Percentiles rank a stretch among this genome's conserved stretches.
Evolutionary conservation across 2,888 invertebrate genomes (phyloP).

Genomic region (Plagodis dolabraria): DNA sequence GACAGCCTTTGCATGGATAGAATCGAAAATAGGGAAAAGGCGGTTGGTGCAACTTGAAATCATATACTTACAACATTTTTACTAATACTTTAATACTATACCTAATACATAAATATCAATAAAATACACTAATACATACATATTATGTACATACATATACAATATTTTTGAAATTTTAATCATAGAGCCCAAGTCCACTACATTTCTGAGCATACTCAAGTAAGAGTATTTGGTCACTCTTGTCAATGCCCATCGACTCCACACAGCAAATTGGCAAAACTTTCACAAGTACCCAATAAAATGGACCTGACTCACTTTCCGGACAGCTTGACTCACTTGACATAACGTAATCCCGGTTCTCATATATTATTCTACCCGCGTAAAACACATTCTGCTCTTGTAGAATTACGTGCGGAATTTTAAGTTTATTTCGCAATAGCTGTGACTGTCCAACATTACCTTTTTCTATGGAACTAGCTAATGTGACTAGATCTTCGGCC

Average conservation of each 20-base stretch:
- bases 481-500: not conserved
- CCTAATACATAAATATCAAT: too few relatives aligned
- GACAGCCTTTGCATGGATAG: too few relatives aligned
- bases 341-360: constrained; percentile 24
- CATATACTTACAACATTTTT: too few relatives aligned
- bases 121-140: too few relatives aligned
- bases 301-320: constrained; percentile 32
- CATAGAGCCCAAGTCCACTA: too few relatives aligned
- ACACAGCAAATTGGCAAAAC: constrained; percentile 5
- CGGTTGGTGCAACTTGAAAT: too few relatives aligned
- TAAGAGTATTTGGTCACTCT: not conserved
- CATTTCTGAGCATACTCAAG: too few relatives aligned
- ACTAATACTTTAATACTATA: too few relatives aligned
- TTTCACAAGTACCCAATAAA: constrained; percentile 25
- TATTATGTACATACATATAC: too few relatives aligned
- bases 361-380: constrained; percentile 26
- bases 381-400: constrained; percentile 32
- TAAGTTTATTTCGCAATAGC: constrained; percentile 39
- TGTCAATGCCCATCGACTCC: constrained; percentile 7
- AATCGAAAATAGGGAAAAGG: too few relatives aligned
- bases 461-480: not conserved
- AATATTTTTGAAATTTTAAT: too few relatives aligned
- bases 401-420: constrained; percentile 40
- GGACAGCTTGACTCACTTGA: constrained; percentile 20
- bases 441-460: constrained; percentile 1